These are phyloP conservation scores for Marmota monax DNA, from an alignment of 2,113 vertebrate species.

Conservation along the genomic window DNA sequence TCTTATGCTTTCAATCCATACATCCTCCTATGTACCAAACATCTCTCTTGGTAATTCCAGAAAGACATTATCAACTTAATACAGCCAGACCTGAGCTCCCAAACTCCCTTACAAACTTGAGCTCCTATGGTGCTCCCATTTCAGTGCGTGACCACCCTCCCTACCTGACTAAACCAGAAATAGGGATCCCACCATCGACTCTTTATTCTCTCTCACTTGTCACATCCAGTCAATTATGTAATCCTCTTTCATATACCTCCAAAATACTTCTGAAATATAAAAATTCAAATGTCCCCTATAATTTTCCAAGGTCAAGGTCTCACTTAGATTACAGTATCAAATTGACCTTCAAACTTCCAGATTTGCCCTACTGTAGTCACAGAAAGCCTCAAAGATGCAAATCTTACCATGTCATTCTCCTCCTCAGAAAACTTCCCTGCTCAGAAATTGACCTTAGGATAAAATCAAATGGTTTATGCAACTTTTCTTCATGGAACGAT, in stretches of 20 bases:
- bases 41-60: neutral
- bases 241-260: neutral
- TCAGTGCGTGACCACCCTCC: neutral
- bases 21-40: neutral
- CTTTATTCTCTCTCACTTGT: neutral
- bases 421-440: neutral
- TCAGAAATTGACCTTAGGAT: neutral
- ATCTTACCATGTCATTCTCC: neutral
- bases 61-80: neutral
- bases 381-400: neutral
- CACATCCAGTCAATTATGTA: neutral
- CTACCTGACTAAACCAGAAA: neutral
- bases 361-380: neutral
- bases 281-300: neutral
- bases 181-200: neutral
- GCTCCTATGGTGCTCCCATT: fast-evolving
- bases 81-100: neutral
- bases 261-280: neutral
- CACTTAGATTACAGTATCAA: neutral
- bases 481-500: neutral
- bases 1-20: neutral
- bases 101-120: no score
- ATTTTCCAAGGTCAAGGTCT: neutral
- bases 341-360: neutral
- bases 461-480: neutral